Conservation (phyloP, 2,797 vertebrate genomes). For the Zenarchopterus dispar region DNA sequence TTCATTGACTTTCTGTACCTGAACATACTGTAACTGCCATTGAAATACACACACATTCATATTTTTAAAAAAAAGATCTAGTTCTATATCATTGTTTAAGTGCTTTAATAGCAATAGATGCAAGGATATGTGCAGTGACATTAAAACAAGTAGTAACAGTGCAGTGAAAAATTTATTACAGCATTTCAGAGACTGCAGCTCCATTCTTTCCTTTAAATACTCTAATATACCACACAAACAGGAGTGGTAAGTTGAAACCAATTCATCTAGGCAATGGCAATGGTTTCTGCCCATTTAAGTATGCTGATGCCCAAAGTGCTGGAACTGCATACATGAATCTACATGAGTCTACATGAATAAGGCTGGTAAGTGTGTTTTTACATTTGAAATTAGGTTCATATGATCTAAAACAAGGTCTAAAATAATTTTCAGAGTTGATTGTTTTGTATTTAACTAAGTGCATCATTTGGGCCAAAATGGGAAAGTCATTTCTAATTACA, state of each 20-base stretch:
- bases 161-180: background rate
- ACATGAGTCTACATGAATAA: background rate
- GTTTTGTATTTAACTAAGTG: background rate
- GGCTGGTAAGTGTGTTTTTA: too few relatives aligned
- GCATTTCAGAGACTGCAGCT: background rate
- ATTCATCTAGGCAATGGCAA: background rate
- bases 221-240: too few relatives aligned
- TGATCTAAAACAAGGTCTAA: background rate
- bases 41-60: too few relatives aligned
- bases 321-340: background rate
- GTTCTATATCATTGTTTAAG: too few relatives aligned
- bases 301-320: too few relatives aligned
- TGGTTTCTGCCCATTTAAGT: background rate
- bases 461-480: background rate
- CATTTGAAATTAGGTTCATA: background rate
- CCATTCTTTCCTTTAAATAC: background rate
- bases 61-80: too few relatives aligned
- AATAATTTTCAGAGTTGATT: background rate
- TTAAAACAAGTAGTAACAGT: background rate
- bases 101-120: background rate
- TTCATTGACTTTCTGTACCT: too few relatives aligned
- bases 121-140: background rate
- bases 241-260: background rate
- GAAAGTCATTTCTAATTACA: background rate
- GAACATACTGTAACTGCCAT: too few relatives aligned